A percentile compares a stretch with the other conserved stretches of the same genome.
phyloP scores from a whole-genome alignment of 2,797 vertebrate genomes.

The Fringilla coelebs region DNA sequence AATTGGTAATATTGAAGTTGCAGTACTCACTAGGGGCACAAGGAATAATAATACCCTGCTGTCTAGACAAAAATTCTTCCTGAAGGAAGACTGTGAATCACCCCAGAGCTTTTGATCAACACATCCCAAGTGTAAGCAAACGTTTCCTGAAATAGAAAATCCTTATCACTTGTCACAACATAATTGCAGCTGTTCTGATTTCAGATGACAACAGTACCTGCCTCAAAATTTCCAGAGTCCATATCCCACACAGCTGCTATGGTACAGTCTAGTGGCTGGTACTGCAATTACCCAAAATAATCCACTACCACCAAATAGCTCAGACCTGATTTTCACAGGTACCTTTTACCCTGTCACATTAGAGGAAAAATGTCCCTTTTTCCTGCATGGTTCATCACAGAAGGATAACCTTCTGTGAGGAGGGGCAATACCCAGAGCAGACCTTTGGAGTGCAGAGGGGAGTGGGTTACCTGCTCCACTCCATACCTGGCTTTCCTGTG shows the following conservation, averaged over 20 bases:
- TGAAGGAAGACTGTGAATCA: slow-evolving; percentile 2
- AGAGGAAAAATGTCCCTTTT: neutral
- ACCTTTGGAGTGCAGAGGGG: neutral
- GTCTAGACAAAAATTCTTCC: slow-evolving; percentile 6
- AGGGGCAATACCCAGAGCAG: neutral
- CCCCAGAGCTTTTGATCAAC: slow-evolving; percentile 5
- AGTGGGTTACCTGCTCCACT: neutral
- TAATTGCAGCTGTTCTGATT: neutral
- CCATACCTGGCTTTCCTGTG: neutral
- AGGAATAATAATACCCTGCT: neutral
- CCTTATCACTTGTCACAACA: neutral
- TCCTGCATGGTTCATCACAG: neutral
- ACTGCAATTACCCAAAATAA: neutral
- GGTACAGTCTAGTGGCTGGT: neutral
- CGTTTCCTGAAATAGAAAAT: neutral
- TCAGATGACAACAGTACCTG: neutral
- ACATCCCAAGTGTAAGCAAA: slow-evolving; percentile 12
- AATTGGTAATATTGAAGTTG: slow-evolving; percentile 13
- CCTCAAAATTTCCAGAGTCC: neutral
- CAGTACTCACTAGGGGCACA: neutral
- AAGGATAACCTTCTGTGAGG: neutral
- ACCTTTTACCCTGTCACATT: neutral
- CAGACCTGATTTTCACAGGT: neutral
- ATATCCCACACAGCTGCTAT: neutral
- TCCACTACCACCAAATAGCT: neutral